A percentile compares a stretch with the other conserved stretches of the same genome.
phyloP scores from a whole-genome alignment of 2,113 vertebrate genomes.

The Thalassoma bifasciatum region DNA sequence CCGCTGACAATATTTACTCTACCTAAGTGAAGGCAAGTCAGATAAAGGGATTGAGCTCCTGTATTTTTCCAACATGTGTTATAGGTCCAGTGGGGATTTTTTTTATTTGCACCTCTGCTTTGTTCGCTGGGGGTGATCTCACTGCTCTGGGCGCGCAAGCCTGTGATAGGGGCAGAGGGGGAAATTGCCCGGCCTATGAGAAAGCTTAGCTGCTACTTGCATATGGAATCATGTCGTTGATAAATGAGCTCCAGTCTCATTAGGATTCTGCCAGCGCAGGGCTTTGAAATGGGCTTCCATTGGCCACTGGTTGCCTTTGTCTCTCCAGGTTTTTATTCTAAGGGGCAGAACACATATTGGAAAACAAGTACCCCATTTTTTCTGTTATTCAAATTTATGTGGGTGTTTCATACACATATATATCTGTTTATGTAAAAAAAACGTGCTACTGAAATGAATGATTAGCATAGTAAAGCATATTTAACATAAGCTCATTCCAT shows the following conservation, averaged over 20 bases:
- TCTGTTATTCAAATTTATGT: no score
- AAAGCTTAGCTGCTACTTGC: conserved; percentile 59
- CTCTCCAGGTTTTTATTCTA: conserved; percentile 45
- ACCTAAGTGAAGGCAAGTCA: neutral
- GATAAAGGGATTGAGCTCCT: neutral
- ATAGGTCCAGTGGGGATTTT: neutral
- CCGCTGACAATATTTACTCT: conserved; percentile 39
- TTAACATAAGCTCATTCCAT: conserved; percentile 19
- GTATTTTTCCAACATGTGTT: conserved; percentile 11
- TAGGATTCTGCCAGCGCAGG: conserved; percentile 62
- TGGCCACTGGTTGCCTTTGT: conserved; percentile 78
- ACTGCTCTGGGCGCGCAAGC: conserved; percentile 49
- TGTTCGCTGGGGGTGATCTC: conserved; percentile 75
- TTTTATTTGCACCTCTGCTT: conserved; percentile 55
- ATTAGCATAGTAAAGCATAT: conserved; percentile 48
- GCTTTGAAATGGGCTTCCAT: conserved; percentile 62
- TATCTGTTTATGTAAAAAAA: neutral
- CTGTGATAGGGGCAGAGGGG: conserved; percentile 47
- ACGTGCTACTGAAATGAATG: conserved; percentile 28
- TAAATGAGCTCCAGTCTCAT: conserved; percentile 69
- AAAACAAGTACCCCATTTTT: conserved; percentile 40
- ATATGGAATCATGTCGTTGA: conserved; percentile 75
- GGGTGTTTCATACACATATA: neutral
- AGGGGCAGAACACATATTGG: conserved; percentile 47
- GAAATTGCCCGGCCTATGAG: conserved; percentile 60